phyloP scores from a whole-genome alignment of 1,140 invertebrate genomes.

The Doryteuthis pealeii region DNA sequence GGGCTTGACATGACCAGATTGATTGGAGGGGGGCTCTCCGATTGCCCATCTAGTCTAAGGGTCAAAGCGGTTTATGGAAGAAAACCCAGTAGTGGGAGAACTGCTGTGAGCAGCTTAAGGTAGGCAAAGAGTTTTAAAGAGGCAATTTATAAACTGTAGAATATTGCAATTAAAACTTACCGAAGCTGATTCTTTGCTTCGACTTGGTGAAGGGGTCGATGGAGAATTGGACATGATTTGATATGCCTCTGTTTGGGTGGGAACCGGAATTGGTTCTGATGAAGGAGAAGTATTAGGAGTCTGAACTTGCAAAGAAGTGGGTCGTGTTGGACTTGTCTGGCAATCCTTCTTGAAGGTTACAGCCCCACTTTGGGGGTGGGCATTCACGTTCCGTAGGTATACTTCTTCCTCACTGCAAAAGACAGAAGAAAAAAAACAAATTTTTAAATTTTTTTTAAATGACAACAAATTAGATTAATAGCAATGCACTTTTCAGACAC shows the following conservation, averaged over 20 bases:
- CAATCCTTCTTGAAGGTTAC: constrained; percentile 32
- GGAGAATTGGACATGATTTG: constrained; percentile 56
- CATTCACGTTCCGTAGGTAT: neutral
- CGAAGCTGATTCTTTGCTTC: neutral
- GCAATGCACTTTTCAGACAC: neutral
- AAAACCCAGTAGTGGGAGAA: too few species aligned
- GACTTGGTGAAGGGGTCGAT: constrained; percentile 24
- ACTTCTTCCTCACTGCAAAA: constrained; percentile 26
- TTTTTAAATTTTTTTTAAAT: too few species aligned
- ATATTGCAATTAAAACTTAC: too few species aligned
- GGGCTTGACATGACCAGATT: too few species aligned
- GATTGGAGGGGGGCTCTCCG: too few species aligned
- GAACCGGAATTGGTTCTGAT: constrained; percentile 75
- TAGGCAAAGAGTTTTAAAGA: too few species aligned
- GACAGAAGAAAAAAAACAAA: neutral
- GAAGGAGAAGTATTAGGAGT: constrained; percentile 27
- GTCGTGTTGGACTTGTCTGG: constrained; percentile 38
- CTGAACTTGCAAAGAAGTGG: constrained; percentile 42
- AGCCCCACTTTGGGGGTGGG: constrained; percentile 22
- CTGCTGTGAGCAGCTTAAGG: too few species aligned
- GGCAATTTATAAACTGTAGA: too few species aligned
- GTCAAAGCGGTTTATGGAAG: too few species aligned
- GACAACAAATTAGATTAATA: too few species aligned
- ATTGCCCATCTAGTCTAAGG: too few species aligned
- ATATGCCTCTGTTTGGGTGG: constrained; percentile 68